phyloP scores from a whole-genome alignment of 2,113 vertebrate species.

The Brienomyrus brachyistius region DNA sequence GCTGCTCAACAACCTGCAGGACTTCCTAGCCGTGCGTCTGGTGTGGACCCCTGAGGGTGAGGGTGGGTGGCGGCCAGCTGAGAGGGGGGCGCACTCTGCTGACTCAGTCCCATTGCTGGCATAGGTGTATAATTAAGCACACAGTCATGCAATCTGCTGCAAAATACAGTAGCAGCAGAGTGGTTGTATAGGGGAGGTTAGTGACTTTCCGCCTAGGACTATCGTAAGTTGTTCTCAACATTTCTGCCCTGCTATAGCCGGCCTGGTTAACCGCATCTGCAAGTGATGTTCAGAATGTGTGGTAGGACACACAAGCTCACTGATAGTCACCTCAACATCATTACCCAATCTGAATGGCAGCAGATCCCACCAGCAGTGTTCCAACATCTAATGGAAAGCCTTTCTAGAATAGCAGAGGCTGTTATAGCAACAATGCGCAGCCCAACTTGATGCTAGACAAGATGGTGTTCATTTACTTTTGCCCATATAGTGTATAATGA shows the following conservation, averaged over 20 bases:
- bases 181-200: background rate
- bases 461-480: background rate
- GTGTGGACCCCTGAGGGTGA: constrained; percentile 84
- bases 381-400: background rate
- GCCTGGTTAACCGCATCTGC: no score
- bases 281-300: no score
- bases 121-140: background rate
- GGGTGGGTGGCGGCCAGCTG: background rate
- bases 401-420: background rate
- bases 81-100: background rate
- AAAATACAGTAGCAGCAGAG: background rate
- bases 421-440: background rate
- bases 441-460: background rate
- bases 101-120: background rate
- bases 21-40: constrained; percentile 84
- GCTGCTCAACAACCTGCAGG: constrained; percentile 87
- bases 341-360: no score
- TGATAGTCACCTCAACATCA: no score
- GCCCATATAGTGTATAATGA: background rate
- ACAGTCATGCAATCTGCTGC: background rate
- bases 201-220: background rate
- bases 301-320: no score
- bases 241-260: no score
- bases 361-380: background rate
- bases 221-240: background rate